Evolutionary conservation across 2,888 invertebrate genomes (phyloP).

Genomic region (Busseola fusca): DNA sequence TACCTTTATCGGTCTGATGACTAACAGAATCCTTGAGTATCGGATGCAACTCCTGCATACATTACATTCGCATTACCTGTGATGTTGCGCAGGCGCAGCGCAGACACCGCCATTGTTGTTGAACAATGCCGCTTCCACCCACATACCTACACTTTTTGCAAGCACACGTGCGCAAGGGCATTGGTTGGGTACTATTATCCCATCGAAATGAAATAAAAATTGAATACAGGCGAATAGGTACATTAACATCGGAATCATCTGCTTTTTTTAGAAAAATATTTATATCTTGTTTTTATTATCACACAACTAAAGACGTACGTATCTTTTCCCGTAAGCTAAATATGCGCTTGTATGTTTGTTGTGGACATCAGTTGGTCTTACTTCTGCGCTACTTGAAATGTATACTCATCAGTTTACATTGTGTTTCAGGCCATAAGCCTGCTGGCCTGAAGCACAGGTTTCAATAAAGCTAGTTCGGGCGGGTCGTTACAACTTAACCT

Average conservation of each 20-base stretch:
- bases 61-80: conserved; percentile 69
- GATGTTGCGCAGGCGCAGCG: conserved; percentile 74
- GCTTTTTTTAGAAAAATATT: too few relatives aligned
- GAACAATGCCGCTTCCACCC: conserved; percentile 82
- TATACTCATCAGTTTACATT: too few relatives aligned
- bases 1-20: conserved; percentile 62
- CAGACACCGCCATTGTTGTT: conserved; percentile 78
- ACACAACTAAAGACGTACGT: neutral
- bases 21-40: conserved; percentile 79
- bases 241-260: too few relatives aligned
- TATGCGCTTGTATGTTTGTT: neutral
- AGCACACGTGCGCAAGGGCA: conserved; percentile 71
- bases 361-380: neutral
- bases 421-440: too few relatives aligned
- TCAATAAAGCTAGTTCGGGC: too few relatives aligned
- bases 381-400: neutral
- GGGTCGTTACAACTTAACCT: too few relatives aligned
- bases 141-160: conserved; percentile 75
- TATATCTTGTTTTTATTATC: neutral
- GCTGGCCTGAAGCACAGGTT: too few relatives aligned
- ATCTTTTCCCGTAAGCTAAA: neutral
- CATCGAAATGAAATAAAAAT: conserved; percentile 17
- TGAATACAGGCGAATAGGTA: neutral
- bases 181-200: conserved; percentile 25
- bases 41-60: conserved; percentile 81